A percentile compares a stretch with the other conserved stretches of the same genome.
Conservation (phyloP, 2,113 vertebrate genomes). For the Chitala chitala region DNA sequence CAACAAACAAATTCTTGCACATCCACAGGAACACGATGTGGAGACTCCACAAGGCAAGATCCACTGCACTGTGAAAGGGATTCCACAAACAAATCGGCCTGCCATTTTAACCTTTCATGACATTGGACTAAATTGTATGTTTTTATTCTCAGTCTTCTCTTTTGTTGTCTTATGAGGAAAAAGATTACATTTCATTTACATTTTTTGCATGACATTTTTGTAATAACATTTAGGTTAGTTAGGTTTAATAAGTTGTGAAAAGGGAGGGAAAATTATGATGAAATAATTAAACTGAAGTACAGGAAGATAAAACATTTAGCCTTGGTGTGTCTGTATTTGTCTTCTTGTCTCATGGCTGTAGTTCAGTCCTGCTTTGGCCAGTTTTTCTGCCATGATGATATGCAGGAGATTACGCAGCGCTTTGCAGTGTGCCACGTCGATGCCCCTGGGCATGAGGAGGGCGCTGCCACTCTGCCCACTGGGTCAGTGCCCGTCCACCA, state of each 20-base stretch:
- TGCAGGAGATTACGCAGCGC: slow-evolving; percentile 86
- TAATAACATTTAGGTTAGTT: no score
- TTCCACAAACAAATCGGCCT: slow-evolving; percentile 67
- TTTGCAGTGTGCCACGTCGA: slow-evolving; percentile 88
- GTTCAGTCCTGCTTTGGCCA: slow-evolving; percentile 87
- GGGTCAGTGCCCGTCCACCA: slow-evolving; percentile 75
- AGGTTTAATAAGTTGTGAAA: no score
- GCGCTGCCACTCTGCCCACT: slow-evolving; percentile 73
- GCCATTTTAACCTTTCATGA: slow-evolving; percentile 89
- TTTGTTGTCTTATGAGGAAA: not conserved
- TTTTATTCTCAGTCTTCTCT: not conserved
- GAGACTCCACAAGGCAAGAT: slow-evolving; percentile 81
- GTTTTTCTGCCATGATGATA: slow-evolving; percentile 85
- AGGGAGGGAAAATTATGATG: no score
- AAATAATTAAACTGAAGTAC: no score
- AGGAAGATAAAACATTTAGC: no score
- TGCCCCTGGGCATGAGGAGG: slow-evolving; percentile 87
- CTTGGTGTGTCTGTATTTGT: not conserved
- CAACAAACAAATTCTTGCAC: slow-evolving; percentile 1
- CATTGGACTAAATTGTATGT: slow-evolving; percentile 88
- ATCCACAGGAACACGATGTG: slow-evolving; percentile 77
- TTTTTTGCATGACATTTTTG: no score
- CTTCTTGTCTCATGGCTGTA: slow-evolving; percentile 36
- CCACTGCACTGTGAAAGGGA: slow-evolving; percentile 79
- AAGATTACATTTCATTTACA: not conserved